phyloP scores from a whole-genome alignment of 2,888 invertebrate species.

The Hydriomena furcata region DNA sequence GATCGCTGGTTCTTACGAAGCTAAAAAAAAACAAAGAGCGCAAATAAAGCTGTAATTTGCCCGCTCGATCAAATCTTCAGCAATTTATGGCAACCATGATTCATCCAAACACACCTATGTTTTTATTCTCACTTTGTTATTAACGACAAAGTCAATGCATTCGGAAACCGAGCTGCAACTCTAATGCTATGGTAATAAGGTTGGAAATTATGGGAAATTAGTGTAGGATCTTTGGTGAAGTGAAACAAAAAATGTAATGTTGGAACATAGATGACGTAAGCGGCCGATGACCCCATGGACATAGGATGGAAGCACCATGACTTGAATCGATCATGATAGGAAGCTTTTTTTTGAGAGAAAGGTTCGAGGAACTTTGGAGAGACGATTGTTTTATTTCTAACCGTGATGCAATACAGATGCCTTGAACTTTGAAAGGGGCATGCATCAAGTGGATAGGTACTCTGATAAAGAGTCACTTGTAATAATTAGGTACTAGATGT shows the following conservation, averaged over 20 bases:
- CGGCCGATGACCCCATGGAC: constrained; percentile 61
- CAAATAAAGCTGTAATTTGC: constrained; percentile 25
- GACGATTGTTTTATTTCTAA: constrained; percentile 30
- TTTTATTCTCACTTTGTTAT: constrained; percentile 30
- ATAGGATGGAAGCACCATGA: constrained; percentile 56
- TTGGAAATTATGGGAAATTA: constrained; percentile 27
- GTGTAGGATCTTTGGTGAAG: constrained; percentile 43
- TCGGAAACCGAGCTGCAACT: constrained; percentile 3
- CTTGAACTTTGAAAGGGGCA: not conserved
- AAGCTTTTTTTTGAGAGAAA: constrained; percentile 39
- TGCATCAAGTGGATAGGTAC: too few relatives aligned
- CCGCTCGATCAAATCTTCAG: constrained; percentile 22
- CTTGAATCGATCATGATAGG: constrained; percentile 54
- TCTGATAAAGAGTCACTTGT: too few relatives aligned
- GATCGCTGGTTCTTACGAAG: not conserved
- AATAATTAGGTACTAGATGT: too few relatives aligned
- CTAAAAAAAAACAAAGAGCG: not conserved
- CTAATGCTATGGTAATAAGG: constrained; percentile 18
- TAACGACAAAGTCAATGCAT: constrained; percentile 22
- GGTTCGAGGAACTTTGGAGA: constrained; percentile 41
- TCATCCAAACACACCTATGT: constrained; percentile 36
- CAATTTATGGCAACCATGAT: constrained; percentile 36
- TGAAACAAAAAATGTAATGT: constrained; percentile 59
- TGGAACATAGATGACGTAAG: constrained; percentile 69
- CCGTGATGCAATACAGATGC: constrained; percentile 22